These are phyloP conservation scores for Mycalesis mineus DNA, from an alignment of 2,888 invertebrate species.

Conservation along the genomic window DNA sequence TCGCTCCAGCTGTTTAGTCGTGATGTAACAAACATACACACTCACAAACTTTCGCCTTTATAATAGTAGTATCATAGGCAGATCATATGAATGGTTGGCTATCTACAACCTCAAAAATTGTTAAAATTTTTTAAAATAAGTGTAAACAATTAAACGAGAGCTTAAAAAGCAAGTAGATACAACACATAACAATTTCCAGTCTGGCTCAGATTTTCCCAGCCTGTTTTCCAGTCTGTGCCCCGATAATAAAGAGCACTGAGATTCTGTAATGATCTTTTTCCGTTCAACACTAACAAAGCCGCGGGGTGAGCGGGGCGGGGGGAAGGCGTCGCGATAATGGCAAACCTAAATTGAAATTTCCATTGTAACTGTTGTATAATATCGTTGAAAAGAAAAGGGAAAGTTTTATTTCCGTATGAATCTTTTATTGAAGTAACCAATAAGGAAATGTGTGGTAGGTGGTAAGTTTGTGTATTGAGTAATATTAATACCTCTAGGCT, in stretches of 20 bases:
- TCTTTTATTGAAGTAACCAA: not conserved
- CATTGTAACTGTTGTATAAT: constrained; percentile 14
- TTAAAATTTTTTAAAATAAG: too few relatives aligned
- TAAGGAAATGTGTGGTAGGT: too few relatives aligned
- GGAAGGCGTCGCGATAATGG: constrained; percentile 11
- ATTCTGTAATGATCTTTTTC: constrained; percentile 29
- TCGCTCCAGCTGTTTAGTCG: too few relatives aligned
- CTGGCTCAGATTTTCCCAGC: not conserved
- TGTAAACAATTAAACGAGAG: too few relatives aligned
- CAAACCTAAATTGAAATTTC: constrained; percentile 19
- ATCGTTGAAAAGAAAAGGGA: not conserved
- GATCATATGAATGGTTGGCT: too few relatives aligned
- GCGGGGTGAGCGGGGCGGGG: not conserved
- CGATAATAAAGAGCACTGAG: constrained; percentile 2
- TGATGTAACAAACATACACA: too few relatives aligned
- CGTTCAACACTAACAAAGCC: constrained; percentile 21
- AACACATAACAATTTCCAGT: not conserved
- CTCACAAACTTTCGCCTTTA: too few relatives aligned
- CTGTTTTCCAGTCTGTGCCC: not conserved
- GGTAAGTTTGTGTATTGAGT: too few relatives aligned
- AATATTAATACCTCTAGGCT: too few relatives aligned
- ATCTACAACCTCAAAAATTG: too few relatives aligned
- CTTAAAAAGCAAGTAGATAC: not conserved
- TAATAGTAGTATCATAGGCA: too few relatives aligned
- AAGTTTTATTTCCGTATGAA: constrained; percentile 4